Base-by-base conservation (phyloP, 2,113 vertebrate genomes). In the Centropristis striata region DNA sequence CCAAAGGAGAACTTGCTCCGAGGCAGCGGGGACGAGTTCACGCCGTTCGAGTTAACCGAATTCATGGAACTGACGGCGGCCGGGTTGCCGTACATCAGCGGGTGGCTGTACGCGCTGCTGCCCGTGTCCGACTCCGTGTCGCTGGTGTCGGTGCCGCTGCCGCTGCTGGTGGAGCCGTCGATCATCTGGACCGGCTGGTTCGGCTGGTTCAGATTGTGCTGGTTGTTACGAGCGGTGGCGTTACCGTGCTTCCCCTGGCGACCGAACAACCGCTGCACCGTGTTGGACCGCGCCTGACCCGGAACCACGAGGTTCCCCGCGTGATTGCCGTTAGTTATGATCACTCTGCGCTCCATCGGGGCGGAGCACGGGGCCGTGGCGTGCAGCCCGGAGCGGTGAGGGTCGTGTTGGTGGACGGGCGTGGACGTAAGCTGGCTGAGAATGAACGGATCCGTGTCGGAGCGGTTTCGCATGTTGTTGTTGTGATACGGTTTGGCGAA, bases 81-180 rank as follows among this genome's bases (percentile, higher is more conserved):
- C 0, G 96, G 95, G 55, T 96, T 97, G 8, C 96, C 93, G 21
- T 96, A 96, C 44, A 93, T 86, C 1, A 96, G 74, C 4, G 96
- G 94, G 51, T 94, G 96, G 78, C 92, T 90, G 79, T 93, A 94
- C 0, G 83, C 75, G 79, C 91, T 88, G 80, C 95, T 94, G 37
- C 95, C 91, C 0, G 94, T 82, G 39, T 98, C 97, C 0, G 96
- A 96, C 90, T 98, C 97, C 0, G 96, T 96, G 89, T 98, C 97
- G 0, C 97, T 97, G 20, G 96, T 96, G 70, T 98, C 97, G 0
- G 95, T 95, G 36, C 95, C 97, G 23, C 97, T 95, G 39, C 95
- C 97, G 21, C 98, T 98, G 93, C 97, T 97, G 16, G 95, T 96
- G 50, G 96, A 97, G 10, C 94, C 96, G 75, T 98, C 96, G 0